Conservation (phyloP, 2,888 invertebrate genomes). For the Archaeoteleia sp. region DNA sequence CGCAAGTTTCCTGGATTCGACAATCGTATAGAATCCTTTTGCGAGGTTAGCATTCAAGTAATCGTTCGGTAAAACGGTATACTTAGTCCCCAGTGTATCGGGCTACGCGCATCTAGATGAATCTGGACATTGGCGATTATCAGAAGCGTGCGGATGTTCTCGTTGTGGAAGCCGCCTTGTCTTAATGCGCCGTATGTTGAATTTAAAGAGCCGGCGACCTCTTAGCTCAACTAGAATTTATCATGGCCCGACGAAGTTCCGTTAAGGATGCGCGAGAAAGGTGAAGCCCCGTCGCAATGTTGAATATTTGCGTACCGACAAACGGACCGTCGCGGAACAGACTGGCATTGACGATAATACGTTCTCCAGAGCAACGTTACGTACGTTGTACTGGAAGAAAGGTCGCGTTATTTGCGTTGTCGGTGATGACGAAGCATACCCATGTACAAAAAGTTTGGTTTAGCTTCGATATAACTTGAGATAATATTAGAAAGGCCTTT, state of each 20-base stretch:
- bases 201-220: constrained; percentile 9
- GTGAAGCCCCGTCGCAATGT: background rate
- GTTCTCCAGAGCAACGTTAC: constrained; percentile 9
- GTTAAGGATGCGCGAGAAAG: constrained; percentile 6
- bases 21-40: no score
- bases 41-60: no score
- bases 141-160: no score
- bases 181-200: background rate
- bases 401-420: constrained; percentile 11
- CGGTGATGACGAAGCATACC: constrained; percentile 5
- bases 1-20: no score
- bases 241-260: constrained; percentile 6
- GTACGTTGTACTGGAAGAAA: background rate
- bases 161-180: no score
- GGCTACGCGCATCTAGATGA: no score
- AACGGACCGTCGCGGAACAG: constrained; percentile 4
- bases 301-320: constrained; percentile 12
- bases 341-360: constrained; percentile 16
- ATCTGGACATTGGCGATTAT: no score
- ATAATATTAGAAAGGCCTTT: no score
- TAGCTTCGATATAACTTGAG: no score
- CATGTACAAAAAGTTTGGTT: no score
- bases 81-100: no score
- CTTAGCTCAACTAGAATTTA: constrained; percentile 9
- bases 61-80: no score